Evolutionary conservation across 2,113 vertebrate genomes (phyloP), one percentile per base, ranked within the genome.

Genomic region (Origma solitaria): DNA sequence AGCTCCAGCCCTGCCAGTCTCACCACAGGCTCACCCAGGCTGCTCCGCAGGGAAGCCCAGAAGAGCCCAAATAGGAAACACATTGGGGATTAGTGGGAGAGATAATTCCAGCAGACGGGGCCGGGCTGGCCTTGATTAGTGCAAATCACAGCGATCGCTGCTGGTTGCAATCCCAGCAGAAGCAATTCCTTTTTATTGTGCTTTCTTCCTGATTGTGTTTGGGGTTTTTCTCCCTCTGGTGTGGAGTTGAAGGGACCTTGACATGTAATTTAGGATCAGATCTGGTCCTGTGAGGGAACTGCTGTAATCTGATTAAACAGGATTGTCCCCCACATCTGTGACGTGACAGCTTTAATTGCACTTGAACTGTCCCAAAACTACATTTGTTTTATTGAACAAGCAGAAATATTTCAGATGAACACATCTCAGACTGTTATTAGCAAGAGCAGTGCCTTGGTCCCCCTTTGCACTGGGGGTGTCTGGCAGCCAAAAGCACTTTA

Each of bases 41-140:
- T 81, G 66, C 62, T 95, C 42, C 0, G 5, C 4, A 19, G 70
- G 79, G 89, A 95, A 94, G 77, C 53, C 23, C 86, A 82, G 80
- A 95, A 30, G 62, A 71, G 42, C 66, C 35, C 86, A 97, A 97
- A 97, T 96, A 24, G 60, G 82, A 97, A 97, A 92, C 96, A 97
- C 94, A 97, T 95, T 95, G 94, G 73, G 82, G 87, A 88, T 94
- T 95, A 96, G 90, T 60, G 83, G 79, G 75, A 89, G 92, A 95
- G 94, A 96, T 95, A 96, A 97, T 90, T 62, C 50, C 94, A 94
- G 53, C 85, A 88, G 96, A 97, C 91, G 2, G 92, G 77, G 14
- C 69, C 16, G 2, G 2, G 85, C 82, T 97, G 97, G 95, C 94
- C 96, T 94, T 97, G 91, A 97, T 97, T 97, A 97, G 70, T 45